phyloP scores from a whole-genome alignment of 1,140 invertebrate species.

The Theocolax elegans region DNA sequence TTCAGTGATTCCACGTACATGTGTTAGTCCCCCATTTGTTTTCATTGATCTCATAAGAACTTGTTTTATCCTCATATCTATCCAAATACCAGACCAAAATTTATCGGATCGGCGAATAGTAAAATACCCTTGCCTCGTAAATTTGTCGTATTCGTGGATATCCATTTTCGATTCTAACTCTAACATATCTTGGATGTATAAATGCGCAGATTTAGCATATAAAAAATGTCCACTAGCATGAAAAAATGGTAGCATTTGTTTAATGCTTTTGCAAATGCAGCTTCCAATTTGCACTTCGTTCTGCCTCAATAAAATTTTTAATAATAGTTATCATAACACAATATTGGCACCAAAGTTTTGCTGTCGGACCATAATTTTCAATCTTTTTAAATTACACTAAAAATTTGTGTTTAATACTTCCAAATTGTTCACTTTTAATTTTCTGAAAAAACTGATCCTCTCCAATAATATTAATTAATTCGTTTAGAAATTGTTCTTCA shows the following conservation, averaged over 20 bases:
- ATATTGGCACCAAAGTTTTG: slow-evolving; percentile 44
- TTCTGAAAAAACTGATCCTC: no score
- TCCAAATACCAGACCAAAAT: slow-evolving; percentile 52
- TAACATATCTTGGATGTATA: slow-evolving; percentile 53
- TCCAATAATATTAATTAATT: no score
- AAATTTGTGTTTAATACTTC: background rate
- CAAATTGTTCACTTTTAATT: background rate
- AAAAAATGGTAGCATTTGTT: no score
- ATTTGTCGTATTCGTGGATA: no score
- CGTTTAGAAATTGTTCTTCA: background rate
- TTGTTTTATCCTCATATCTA: slow-evolving; percentile 54
- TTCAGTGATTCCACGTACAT: slow-evolving; percentile 47
- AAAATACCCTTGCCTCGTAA: slow-evolving; percentile 50
- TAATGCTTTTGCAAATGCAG: slow-evolving; percentile 33
- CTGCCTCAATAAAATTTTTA: no score
- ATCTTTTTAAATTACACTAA: background rate
- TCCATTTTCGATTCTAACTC: no score
- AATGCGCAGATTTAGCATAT: no score
- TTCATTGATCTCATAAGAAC: slow-evolving; percentile 49
- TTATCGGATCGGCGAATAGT: slow-evolving; percentile 49
- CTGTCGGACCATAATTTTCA: slow-evolving; percentile 49
- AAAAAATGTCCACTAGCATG: slow-evolving; percentile 42
- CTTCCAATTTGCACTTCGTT: slow-evolving; percentile 39
- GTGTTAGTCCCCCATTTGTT: slow-evolving; percentile 49
- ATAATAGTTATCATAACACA: slow-evolving; percentile 27